A percentile compares a stretch with the other conserved stretches of the same genome.
These are phyloP conservation scores for Mamestra brassicae DNA, from an alignment of 2,888 invertebrate genomes.

Conservation along the genomic window DNA sequence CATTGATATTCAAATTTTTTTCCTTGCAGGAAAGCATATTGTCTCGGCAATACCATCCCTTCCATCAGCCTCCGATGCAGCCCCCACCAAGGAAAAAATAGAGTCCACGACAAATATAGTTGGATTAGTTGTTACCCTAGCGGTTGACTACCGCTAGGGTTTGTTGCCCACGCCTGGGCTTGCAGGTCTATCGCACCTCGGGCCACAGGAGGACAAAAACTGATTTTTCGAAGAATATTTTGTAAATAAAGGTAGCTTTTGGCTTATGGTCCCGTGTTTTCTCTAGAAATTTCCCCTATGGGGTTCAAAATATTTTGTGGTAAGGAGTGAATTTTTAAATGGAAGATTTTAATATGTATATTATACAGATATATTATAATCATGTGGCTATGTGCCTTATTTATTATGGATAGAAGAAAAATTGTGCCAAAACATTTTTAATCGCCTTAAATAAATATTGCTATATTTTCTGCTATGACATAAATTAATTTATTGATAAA, in stretches of 20 bases:
- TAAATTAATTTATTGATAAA: constrained; percentile 61
- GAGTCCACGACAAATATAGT: constrained; percentile 52
- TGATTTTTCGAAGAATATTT: constrained; percentile 79
- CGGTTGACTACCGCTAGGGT: constrained; percentile 80
- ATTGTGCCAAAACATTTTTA: constrained; percentile 78
- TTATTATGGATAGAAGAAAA: constrained; percentile 70
- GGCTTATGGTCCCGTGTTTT: constrained; percentile 58
- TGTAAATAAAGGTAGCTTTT: constrained; percentile 69
- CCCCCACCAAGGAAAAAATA: constrained; percentile 82
- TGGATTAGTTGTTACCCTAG: constrained; percentile 76
- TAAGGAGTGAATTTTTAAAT: constrained; percentile 64
- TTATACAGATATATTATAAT: constrained; percentile 61
- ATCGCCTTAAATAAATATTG: constrained; percentile 68
- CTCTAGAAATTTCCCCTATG: constrained; percentile 53
- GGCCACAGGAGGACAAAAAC: constrained; percentile 65
- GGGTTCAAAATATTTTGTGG: constrained; percentile 60
- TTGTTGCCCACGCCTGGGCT: constrained; percentile 71
- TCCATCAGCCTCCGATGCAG: constrained; percentile 87
- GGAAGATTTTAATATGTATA: constrained; percentile 58
- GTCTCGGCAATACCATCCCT: constrained; percentile 85
- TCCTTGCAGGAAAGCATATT: constrained; percentile 83
- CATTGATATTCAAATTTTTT: constrained; percentile 1
- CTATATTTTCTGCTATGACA: constrained; percentile 65
- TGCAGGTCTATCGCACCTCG: constrained; percentile 63
- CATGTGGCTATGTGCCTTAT: constrained; percentile 85